A percentile compares a stretch with the other conserved stretches of the same genome.
Evolutionary conservation across 2,113 vertebrate genomes (phyloP).

Genomic region (Salvator merianae): DNA sequence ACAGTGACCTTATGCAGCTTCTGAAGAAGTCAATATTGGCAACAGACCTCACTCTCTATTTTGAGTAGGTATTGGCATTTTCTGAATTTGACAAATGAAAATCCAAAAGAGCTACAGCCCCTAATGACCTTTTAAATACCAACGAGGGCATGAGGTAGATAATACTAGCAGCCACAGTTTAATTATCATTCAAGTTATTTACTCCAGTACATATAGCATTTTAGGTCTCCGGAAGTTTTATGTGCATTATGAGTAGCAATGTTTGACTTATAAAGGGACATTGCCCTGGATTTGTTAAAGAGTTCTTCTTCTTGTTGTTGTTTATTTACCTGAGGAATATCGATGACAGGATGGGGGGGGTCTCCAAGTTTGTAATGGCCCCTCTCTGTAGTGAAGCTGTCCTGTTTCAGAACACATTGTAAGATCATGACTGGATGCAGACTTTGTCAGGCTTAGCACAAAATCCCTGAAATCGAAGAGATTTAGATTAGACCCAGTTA

Average conservation of each 20-base stretch:
- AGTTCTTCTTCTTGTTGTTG: not conserved
- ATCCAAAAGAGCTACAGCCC: constrained; percentile 53
- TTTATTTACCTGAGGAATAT: not conserved
- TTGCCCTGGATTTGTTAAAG: not conserved
- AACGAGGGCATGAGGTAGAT: constrained; percentile 38
- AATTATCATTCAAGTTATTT: constrained; percentile 54
- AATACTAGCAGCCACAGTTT: constrained; percentile 49
- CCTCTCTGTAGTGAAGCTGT: not conserved
- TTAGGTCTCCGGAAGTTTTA: constrained; percentile 38
- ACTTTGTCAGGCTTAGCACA: too few relatives aligned
- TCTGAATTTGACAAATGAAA: constrained; percentile 70
- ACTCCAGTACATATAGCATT: constrained; percentile 43
- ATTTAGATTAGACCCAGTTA: not conserved
- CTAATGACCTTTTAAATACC: constrained; percentile 66
- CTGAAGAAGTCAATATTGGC: constrained; percentile 97
- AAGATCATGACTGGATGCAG: not conserved
- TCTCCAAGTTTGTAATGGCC: not conserved
- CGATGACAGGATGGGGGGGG: too few relatives aligned
- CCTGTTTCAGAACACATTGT: not conserved
- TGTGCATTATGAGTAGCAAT: not conserved
- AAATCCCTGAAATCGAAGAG: not conserved
- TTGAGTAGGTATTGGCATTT: constrained; percentile 88
- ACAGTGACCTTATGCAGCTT: constrained; percentile 98
- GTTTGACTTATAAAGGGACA: not conserved
- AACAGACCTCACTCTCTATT: constrained; percentile 98